phyloP scores from a whole-genome alignment of 2,797 vertebrate genomes.

The Coregonus ussuriensis region DNA sequence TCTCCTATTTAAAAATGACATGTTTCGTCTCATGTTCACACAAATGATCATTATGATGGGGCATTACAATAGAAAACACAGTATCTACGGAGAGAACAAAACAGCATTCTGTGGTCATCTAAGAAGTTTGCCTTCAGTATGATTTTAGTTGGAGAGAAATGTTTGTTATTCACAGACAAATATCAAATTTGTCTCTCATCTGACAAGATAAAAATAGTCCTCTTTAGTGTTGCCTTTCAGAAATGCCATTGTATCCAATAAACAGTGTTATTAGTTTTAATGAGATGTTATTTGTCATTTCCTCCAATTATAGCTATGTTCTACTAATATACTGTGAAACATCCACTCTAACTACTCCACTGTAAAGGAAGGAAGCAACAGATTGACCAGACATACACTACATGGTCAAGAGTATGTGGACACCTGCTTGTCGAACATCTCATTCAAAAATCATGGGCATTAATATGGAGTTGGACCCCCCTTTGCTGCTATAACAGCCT shows the following conservation, averaged over 20 bases:
- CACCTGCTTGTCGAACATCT: no score
- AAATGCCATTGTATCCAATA: neutral
- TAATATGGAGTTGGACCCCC: no score
- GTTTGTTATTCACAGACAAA: conserved; percentile 8
- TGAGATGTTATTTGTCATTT: neutral
- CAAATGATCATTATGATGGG: conserved; percentile 4
- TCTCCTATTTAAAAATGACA: no score
- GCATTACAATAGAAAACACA: no score
- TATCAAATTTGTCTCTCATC: neutral
- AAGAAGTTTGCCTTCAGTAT: conserved; percentile 5
- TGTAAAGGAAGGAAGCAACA: neutral
- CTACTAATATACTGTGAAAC: neutral
- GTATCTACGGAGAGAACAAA: neutral
- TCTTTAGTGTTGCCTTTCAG: neutral
- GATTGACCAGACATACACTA: no score
- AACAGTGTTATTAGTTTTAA: conserved; percentile 8
- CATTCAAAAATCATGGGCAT: no score
- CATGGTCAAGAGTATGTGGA: no score
- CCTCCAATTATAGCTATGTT: neutral
- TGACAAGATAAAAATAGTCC: neutral
- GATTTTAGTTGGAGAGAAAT: conserved; percentile 30
- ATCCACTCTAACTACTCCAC: neutral
- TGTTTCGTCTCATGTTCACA: neutral
- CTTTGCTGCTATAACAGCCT: no score
- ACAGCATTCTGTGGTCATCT: no score